Evolutionary conservation across 2,797 vertebrate species (phyloP).

Genomic region (Euthynnus affinis): DNA sequence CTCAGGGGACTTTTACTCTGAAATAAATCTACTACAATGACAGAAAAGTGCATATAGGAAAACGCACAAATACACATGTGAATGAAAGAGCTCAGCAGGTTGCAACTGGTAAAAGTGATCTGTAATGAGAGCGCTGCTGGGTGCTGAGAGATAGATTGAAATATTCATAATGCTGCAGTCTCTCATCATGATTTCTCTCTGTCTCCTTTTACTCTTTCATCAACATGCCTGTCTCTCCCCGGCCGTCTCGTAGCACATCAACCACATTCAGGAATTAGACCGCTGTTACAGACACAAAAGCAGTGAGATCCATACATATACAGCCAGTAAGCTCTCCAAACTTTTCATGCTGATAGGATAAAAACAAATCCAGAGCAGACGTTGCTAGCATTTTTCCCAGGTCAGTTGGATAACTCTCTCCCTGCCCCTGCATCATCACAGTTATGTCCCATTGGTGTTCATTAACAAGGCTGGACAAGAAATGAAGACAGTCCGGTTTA

Average conservation of each 20-base stretch:
- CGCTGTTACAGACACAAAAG: not conserved
- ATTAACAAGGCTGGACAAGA: constrained; percentile 34
- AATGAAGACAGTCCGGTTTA: constrained; percentile 4
- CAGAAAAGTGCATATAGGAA: not conserved
- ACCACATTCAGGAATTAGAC: not conserved
- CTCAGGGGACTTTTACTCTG: not conserved
- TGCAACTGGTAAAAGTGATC: not conserved
- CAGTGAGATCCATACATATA: not conserved
- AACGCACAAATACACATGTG: not conserved
- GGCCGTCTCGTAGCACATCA: not conserved
- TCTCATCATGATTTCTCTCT: constrained; percentile 40
- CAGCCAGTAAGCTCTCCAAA: not conserved
- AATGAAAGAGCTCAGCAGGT: not conserved
- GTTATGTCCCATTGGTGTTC: constrained; percentile 29
- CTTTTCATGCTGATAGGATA: not conserved
- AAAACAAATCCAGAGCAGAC: constrained; percentile 6
- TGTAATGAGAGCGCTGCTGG: constrained; percentile 21
- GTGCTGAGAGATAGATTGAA: constrained; percentile 53
- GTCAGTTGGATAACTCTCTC: constrained; percentile 4
- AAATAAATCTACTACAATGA: not conserved
- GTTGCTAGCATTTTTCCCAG: constrained; percentile 1
- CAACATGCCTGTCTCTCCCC: not conserved
- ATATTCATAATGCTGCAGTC: constrained; percentile 74
- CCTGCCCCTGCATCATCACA: constrained; percentile 12
- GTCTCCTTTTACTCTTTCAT: constrained; percentile 36